Base-by-base conservation (phyloP, 1,140 invertebrate genomes). In the Drosophila pruinosa region DNA sequence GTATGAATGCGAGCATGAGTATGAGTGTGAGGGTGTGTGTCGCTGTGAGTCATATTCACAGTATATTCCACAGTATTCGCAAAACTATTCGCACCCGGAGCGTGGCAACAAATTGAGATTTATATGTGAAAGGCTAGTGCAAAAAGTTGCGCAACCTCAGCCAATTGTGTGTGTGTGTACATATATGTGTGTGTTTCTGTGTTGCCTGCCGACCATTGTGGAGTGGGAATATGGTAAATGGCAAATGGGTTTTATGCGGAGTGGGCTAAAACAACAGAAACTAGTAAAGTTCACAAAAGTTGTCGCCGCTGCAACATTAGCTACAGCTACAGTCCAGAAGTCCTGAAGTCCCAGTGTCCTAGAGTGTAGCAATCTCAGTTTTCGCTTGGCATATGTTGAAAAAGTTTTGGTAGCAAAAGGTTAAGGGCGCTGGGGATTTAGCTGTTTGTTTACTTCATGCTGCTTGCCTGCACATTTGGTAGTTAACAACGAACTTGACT, bases 71-170 rank as follows among this genome's bases (percentile, higher is more conserved):
- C 52, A 52, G 36, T 39, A 65, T 52, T 58, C 52, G 53, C 68
- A 52, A 81, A 86, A 86, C 77, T 85, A 85, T 86, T 86, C 81
- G 78, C 81, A 85, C 77, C 81, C 61, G 68, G 64, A 64, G 81
- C 79, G 81, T 81, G 69, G 82, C 81, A 81, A 81, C 81, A 86
- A 86, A 86, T 86, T 86, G 78, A 86, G 81, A 86, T 86, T 86
- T 86, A 86, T 86, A 74, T 86, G 72, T 54, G 70, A 72, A 59
- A 54, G 56, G 63, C 67, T 61, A 74, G 72, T 77, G 80, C 72
- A 63, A 86, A 70, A 86, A 86, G 73, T 86, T 86, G 77, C 69
- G 64, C 74, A 88, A 85, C 81, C 82, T 81, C 82, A 85, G 80
- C 81, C 80, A 86, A 85, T 86, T 50, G 71, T 41, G 48, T 57